Conservation (phyloP, 2,888 invertebrate genomes). For the Diplolepis rosae region DNA sequence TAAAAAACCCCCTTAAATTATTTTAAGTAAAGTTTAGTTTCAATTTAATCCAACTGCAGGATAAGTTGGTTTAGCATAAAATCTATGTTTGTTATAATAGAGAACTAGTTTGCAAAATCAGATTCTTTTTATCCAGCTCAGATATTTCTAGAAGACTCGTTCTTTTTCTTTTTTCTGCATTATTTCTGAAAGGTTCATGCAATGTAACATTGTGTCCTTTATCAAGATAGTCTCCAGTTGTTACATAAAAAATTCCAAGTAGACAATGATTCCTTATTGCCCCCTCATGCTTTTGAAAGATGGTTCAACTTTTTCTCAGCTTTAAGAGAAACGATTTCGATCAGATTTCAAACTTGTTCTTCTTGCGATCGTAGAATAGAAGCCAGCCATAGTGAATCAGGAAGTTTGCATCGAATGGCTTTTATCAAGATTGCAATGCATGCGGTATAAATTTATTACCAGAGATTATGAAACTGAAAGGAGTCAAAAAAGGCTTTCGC, state of each 20-base stretch:
- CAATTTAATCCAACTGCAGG: too few relatives aligned
- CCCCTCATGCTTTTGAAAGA: constrained; percentile 1
- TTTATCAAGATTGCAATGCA: constrained; percentile 16
- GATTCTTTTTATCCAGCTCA: constrained; percentile 1
- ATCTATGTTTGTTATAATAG: too few relatives aligned
- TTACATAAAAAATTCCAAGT: constrained; percentile 10
- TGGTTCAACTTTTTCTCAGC: constrained; percentile 21
- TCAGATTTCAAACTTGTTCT: constrained; percentile 17
- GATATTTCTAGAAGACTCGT: not conserved
- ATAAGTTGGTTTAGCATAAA: too few relatives aligned
- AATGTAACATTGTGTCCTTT: constrained; percentile 20
- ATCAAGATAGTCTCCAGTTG: constrained; percentile 28
- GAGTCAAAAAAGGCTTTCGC: not conserved
- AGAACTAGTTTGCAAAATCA: not conserved
- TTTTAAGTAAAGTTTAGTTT: too few relatives aligned
- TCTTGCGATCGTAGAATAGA: not conserved
- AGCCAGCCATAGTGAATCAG: constrained; percentile 17
- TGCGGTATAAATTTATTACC: not conserved
- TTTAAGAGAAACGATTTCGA: constrained; percentile 9
- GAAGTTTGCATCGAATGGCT: constrained; percentile 26
- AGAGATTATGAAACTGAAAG: not conserved
- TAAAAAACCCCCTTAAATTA: too few relatives aligned
- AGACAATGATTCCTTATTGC: not conserved
- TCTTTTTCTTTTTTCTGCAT: constrained; percentile 20
- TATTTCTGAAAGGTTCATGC: constrained; percentile 17